Evolutionary conservation across 2,113 vertebrate species (phyloP), one percentile per base, ranked within the genome.

Genomic region (Acinonyx jubatus): DNA sequence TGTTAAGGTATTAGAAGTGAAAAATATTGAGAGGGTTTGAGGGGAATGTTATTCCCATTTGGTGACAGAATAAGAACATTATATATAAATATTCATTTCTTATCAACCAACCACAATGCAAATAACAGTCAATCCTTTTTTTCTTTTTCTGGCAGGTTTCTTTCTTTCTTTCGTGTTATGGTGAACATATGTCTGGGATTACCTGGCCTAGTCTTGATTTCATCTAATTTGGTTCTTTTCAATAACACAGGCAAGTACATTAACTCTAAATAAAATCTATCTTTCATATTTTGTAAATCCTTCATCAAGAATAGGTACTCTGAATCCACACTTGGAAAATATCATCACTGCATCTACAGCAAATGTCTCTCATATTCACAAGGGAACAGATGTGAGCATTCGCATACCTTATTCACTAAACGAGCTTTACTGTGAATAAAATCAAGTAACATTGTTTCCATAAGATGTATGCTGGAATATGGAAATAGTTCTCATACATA

Each of bases 371-470:
- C 33, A 29, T 16, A 41, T 27, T 63, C 41, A 66, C 21, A 65
- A 50, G 12, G 36, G 8, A 81, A 18, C 33, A 79, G 71, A 88
- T 61, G 8, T 48, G 14, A 48, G 2, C 23, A 79, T 25, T 19
- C 15, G 9, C 65, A 69, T 11, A 13, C 1, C 79, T 83, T 52
- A 82, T 31, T 79, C 33, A 36, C 41, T 50, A 71, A 96, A 86
- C 48, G 89, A 76, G 94, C 96, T 50, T 82, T 71, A 92, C 25
- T 48, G 48, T 52, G 74, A 81, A 91, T 45, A 83, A 86, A 89
- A 91, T 61, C 41, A 81, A 78, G 25, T 83, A 93, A 50, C 15
- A 61, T 16, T 27, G 9, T 63, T 68, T 80, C n/a, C 41, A 57
- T 38, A 83, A 29, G 2, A 91, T 27, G 9, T 29, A 50, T 95